These are phyloP conservation scores for Brachionichthys hirsutus DNA, from an alignment of 2,113 vertebrate species.

Conservation along the genomic window DNA sequence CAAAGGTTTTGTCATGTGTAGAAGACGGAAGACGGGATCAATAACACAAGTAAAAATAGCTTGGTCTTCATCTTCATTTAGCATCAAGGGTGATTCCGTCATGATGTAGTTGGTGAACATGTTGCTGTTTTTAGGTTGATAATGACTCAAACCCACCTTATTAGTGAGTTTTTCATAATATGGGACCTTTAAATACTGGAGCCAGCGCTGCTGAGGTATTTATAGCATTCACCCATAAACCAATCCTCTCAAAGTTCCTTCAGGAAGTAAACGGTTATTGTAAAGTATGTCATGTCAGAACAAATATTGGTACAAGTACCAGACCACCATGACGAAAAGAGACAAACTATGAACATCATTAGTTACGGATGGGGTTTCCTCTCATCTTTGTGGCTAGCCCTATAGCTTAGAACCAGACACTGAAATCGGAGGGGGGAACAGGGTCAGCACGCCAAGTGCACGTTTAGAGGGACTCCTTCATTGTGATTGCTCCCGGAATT, in stretches of 20 bases:
- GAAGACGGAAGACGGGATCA: not conserved
- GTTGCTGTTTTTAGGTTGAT: not conserved
- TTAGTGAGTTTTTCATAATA: too few species aligned
- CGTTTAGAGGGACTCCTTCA: constrained; percentile 5
- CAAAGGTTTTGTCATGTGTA: constrained; percentile 26
- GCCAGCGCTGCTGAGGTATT: constrained; percentile 19
- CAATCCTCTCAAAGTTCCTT: too few species aligned
- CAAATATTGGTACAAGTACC: too few species aligned
- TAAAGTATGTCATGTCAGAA: too few species aligned
- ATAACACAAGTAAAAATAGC: constrained; percentile 25
- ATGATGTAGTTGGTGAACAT: not conserved
- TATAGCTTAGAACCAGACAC: constrained; percentile 21
- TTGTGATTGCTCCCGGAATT: constrained; percentile 26
- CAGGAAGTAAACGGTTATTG: not conserved
- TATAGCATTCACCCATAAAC: too few species aligned
- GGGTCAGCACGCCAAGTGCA: not conserved
- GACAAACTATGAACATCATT: constrained; percentile 13
- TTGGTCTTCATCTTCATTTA: constrained; percentile 4
- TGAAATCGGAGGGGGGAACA: not conserved
- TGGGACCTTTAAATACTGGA: constrained; percentile 12
- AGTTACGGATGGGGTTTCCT: not conserved
- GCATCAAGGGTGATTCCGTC: not conserved
- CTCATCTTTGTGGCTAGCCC: not conserved
- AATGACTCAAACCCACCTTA: too few species aligned
- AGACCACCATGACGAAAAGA: not conserved